Base-by-base conservation (phyloP, 2,888 invertebrate genomes). In the Cecidostiba fungosa region DNA sequence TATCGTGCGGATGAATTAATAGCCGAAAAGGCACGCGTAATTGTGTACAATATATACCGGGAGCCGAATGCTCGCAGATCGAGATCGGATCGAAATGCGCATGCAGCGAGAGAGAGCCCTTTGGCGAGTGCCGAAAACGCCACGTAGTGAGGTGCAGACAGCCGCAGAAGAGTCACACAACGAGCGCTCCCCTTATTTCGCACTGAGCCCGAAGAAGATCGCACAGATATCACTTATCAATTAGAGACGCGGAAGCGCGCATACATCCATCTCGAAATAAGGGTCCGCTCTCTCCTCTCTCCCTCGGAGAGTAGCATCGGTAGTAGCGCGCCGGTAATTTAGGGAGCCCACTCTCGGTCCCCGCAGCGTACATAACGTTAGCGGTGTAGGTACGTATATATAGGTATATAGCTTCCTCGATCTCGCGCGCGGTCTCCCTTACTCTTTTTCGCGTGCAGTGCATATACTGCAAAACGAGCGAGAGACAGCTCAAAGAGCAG, bases 241-340 rank as follows among this genome's bases (percentile, higher is more conserved):
- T 77, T 66, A 62, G 43, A 66, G 62, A 26, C 43, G 89, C 89
- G 89, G 89, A 89, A 89, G 89, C 89, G 89, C 77, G 62, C 62
- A 19, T 12, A 39, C 14, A 47, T 50, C 47, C 50, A 47, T 66
- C 66, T 72, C n/a, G 32, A 77, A 62, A 62, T 62, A 77, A 77
- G 62, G 77, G 59, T 77, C 77, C 77, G 12, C 29, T 39, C 10
- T n/a, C n/a, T n/a, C n/a, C n/a, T n/a, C n/a, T n/a, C n/a, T n/a
- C n/a, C n/a, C n/a, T n/a, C n/a, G n/a, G n/a, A n/a, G 72, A 23
- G 23, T n/a, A 0, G 32, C 36, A 6, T 10, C 62, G 1, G 1
- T 36, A 39, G 16, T 23, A 26, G 29, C 5, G 19, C 76, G 76
- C 59, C 59, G 76, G 59, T 59, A 59, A 77, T 77, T 77, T 77